Conservation (phyloP, 2,797 vertebrate genomes). For the Scolopax bukidnonensis region DNA sequence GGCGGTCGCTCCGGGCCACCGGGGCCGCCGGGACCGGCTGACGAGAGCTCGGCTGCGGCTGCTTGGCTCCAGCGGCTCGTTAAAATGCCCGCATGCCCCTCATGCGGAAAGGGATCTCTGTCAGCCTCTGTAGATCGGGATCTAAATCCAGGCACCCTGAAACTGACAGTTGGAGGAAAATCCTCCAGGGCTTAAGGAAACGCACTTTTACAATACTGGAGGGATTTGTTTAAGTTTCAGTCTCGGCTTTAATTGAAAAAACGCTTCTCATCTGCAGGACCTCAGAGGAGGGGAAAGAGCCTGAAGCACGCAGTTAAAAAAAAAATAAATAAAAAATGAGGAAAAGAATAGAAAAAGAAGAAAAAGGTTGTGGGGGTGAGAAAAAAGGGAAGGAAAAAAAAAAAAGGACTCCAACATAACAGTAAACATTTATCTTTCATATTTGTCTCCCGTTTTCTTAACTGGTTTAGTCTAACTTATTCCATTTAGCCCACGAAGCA, state of each 20-base stretch:
- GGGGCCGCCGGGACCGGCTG: background rate
- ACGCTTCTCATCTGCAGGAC: constrained; percentile 23
- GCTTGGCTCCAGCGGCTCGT: background rate
- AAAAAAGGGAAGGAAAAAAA: accelerated
- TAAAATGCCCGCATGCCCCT: constrained; percentile 9
- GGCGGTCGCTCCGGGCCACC: background rate
- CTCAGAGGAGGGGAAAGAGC: constrained; percentile 41
- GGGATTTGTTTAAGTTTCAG: constrained; percentile 62
- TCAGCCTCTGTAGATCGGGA: background rate
- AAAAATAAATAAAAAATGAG: background rate
- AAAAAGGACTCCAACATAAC: background rate
- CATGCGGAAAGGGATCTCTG: background rate
- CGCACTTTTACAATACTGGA: constrained; percentile 48
- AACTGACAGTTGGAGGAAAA: constrained; percentile 43
- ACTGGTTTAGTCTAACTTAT: constrained; percentile 60
- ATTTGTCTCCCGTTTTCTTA: constrained; percentile 42
- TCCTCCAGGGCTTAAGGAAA: constrained; percentile 61
- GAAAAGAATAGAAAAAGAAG: background rate
- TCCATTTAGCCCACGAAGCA: constrained; percentile 61
- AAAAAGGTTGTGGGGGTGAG: background rate
- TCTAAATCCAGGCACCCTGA: constrained; percentile 38
- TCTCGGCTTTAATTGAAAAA: constrained; percentile 36
- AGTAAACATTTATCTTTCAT: constrained; percentile 11
- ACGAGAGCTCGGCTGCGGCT: background rate
- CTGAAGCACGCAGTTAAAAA: background rate